A percentile compares a stretch with the other conserved stretches of the same genome.
Conservation (phyloP, 1,140 invertebrate species). For the Apis laboriosa region DNA sequence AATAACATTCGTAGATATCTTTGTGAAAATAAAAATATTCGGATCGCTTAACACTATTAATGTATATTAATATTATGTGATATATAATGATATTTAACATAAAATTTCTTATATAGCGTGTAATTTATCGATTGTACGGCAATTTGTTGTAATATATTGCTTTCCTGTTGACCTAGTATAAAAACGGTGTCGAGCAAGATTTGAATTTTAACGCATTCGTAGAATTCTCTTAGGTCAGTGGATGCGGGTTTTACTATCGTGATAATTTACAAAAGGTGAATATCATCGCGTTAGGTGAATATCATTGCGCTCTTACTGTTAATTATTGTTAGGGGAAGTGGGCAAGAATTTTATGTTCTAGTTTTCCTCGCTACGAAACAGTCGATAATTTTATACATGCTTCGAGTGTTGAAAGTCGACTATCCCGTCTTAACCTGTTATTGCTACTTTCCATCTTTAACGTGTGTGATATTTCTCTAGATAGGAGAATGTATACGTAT, state of each 20-base stretch:
- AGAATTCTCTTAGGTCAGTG: background rate
- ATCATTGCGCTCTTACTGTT: background rate
- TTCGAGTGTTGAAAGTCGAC: background rate
- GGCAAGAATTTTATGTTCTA: background rate
- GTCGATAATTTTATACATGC: background rate
- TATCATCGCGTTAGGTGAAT: background rate
- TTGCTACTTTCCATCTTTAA: background rate
- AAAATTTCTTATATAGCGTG: background rate
- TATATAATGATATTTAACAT: background rate
- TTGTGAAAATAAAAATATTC: background rate
- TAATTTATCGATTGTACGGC: background rate
- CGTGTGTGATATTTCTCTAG: background rate
- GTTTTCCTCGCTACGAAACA: background rate
- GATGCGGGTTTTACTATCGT: constrained; percentile 18
- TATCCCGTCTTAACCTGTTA: constrained; percentile 4
- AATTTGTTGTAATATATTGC: constrained; percentile 7
- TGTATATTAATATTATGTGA: too few relatives aligned
- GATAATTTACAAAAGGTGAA: background rate
- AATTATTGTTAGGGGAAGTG: background rate
- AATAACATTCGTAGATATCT: background rate
- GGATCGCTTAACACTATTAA: background rate
- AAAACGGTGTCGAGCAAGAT: background rate
- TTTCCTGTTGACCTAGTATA: constrained; percentile 18
- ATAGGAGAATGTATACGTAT: background rate
- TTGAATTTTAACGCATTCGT: background rate